Base-by-base conservation (phyloP, 2,797 vertebrate genomes). In the Delichon dasypus region DNA sequence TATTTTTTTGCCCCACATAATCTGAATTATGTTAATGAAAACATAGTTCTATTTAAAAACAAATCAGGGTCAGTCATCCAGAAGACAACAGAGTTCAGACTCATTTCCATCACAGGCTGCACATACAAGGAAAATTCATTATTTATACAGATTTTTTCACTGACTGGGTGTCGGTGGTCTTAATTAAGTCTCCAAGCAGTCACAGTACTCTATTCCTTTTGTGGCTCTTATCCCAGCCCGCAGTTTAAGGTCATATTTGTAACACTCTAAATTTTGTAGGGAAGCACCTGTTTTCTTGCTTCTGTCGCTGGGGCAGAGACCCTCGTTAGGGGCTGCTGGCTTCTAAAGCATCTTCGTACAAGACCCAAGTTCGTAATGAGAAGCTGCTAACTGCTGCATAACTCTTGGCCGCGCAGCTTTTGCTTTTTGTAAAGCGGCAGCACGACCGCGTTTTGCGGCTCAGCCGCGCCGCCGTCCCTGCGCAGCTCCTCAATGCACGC, bases 131-230 rank as follows among this genome's bases (percentile, higher is more conserved):
- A 81, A 94, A 94, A 94, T 72, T 84, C 88, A 91, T 81, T 94
- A 86, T 80, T 94, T 96, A 91, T 40, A 94, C 66, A 84, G 83
- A 84, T 85, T 88, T 91, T 91, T 93, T 91, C 94, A 81, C 66
- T 45, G 88, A 75, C 34, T 68, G 62, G 88, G 57, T 86, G 85
- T 78, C 91, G 84, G 32, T 15, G 79, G 70, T 75, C 58, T 88
- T 90, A 93, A 95, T 95, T 91, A 95, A 91, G 91, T 62, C 88
- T 85, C 88, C 58, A 66, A 72, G 89, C 78, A 75, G 89, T 4
- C 26, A 48, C 29, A 81, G 76, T 87, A 77, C 81, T 87, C 85
- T 8, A 32, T 83, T 53, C 50, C 68, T 94, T 90, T 92, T 72
- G 81, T 83, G 72, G 62, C 44, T 70, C 20, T 30, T 78, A 27